These are phyloP conservation scores for Carapus acus DNA, from an alignment of 2,797 vertebrate species.

Conservation along the genomic window DNA sequence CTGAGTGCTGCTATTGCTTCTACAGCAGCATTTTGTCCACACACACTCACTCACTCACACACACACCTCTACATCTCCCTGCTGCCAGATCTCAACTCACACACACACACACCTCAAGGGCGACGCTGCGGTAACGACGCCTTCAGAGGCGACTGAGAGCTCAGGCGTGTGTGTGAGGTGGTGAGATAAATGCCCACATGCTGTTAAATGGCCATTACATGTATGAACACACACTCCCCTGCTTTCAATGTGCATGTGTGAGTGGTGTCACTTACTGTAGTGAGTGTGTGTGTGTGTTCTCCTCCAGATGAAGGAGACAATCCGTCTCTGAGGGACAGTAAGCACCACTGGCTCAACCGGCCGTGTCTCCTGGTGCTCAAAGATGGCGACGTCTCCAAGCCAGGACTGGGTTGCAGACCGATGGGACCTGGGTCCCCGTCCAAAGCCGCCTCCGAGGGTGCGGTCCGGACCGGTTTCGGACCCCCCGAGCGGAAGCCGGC, in stretches of 20 bases:
- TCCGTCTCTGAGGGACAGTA: conserved; percentile 80
- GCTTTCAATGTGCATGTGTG: conserved; percentile 11
- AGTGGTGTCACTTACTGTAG: too few species aligned
- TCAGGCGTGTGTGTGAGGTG: conserved; percentile 3
- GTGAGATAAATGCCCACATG: conserved; percentile 24
- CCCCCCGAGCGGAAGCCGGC: conserved; percentile 48
- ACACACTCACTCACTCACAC: too few species aligned
- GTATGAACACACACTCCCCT: conserved; percentile 23
- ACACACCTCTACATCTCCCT: too few species aligned
- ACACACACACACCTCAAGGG: conserved; percentile 28
- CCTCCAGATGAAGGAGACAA: conserved; percentile 84
- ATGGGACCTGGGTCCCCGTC: conserved; percentile 50
- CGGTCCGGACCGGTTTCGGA: conserved; percentile 52
- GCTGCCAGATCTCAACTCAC: conserved; percentile 21
- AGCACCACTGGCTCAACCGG: conserved; percentile 82
- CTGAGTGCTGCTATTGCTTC: background rate
- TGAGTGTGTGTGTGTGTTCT: conserved; percentile 16
- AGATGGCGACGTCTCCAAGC: conserved; percentile 60
- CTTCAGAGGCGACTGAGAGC: conserved; percentile 35
- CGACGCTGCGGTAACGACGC: conserved; percentile 17
- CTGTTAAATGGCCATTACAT: conserved; percentile 39
- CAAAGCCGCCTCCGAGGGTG: conserved; percentile 39
- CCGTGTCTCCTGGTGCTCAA: conserved; percentile 73
- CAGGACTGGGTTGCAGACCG: conserved; percentile 45
- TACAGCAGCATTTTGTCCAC: conserved; percentile 12